Evolutionary conservation across 92 coral and sea anemone genomes (phyloP), one percentile per base, ranked within the genome.

Genomic region (Porites cylindrica): DNA sequence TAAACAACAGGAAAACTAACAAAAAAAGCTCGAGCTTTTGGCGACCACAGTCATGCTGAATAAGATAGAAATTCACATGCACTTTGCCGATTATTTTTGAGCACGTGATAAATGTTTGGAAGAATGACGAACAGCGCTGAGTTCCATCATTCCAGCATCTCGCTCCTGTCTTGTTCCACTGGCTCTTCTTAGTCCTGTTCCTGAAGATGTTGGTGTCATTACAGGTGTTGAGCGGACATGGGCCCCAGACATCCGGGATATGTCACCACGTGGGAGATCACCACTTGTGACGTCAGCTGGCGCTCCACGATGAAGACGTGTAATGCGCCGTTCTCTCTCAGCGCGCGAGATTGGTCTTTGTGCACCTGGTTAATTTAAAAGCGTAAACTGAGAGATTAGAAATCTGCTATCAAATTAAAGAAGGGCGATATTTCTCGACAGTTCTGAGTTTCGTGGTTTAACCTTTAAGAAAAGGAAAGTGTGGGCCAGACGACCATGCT

Each of bases 221-320:
- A 92, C 98, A 20, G 96, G 97, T 19, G 99, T 93, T 10, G 97
- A 93, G 24, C 98, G 95, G n/a, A 94, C 95, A 64, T 93, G 99
- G 7, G 96, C 92, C 16, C 99, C 99, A 8, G 99, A 97, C 99
- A 97, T 97, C n/a, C 99, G 93, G 18, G 98, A 95, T 78, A 96
- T 93, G 54, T 97, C 99, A 50, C 96, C 98, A 1, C 99, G 96
- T 8, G 96, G 92, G 74, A 91, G 95, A 7, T 90, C 90, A 10
- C 91, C 97, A 24, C 89, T 93, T 53, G 80, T 82, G 53, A 93
- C 88, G 19, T 91, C 98, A 20, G 98, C 94, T 14, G 98, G 98
- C 8, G 93, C 95, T 60, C 97, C 97, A 13, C 97, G 93, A 65
- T 95, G 96, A 2, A 97, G 91, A 21, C 98, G 90, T 89, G 94